phyloP scores from a whole-genome alignment of 2,888 invertebrate genomes.

The Timema cristinae region DNA sequence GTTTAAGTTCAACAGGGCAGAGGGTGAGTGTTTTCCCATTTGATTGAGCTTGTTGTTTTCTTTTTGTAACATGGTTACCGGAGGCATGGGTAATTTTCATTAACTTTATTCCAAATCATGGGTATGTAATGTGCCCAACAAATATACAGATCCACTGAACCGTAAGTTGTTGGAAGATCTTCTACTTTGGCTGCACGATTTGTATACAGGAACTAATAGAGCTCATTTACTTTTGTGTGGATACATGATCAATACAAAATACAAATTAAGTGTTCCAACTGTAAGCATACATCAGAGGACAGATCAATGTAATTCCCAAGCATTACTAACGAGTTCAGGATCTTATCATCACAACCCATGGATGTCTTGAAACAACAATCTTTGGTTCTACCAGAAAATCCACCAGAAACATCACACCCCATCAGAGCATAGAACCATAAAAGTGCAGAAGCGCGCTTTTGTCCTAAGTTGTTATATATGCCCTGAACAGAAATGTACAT shows the following conservation, averaged over 20 bases:
- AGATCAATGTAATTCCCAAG: slow-evolving; percentile 6
- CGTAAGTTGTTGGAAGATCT: neutral
- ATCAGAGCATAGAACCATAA: neutral
- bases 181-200: neutral
- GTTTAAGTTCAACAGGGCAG: too few species aligned
- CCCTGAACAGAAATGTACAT: neutral
- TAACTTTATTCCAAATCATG: neutral
- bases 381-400: neutral
- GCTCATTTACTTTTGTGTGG: slow-evolving; percentile 6
- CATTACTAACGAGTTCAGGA: neutral
- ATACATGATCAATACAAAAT: neutral
- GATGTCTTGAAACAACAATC: neutral
- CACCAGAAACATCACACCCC: neutral
- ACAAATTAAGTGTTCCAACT: neutral
- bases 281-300: neutral
- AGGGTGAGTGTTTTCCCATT: too few species aligned
- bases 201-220: neutral
- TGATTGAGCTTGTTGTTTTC: too few species aligned
- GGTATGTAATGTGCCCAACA: neutral
- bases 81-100: neutral
- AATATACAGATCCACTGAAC: neutral
- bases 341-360: neutral
- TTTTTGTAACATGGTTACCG: too few species aligned
- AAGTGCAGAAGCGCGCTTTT: neutral
- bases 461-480: neutral